Percentiles rank a stretch among this genome's conserved stretches.
Evolutionary conservation across 2,888 invertebrate genomes (phyloP).

Genomic region (Lamproptera curius): DNA sequence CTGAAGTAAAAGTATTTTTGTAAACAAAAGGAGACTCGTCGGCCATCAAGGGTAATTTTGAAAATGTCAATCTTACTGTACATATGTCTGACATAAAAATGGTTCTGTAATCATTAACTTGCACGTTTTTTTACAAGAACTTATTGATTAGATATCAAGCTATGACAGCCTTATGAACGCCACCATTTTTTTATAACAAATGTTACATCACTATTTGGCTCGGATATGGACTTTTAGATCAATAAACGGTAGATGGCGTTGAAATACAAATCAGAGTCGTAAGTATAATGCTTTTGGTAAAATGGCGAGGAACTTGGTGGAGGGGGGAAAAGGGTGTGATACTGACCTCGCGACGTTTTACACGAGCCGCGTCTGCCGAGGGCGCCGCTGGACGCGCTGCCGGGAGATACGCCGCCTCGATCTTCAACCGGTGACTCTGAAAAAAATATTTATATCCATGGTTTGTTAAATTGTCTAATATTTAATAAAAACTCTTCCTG

Average conservation of each 20-base stretch:
- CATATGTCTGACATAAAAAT: no score
- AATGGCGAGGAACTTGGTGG: neutral
- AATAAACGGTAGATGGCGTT: neutral
- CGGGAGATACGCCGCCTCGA: conserved; percentile 85
- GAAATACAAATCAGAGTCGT: neutral
- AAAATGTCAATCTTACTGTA: no score
- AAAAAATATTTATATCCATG: no score
- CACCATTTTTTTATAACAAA: no score
- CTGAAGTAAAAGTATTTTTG: neutral
- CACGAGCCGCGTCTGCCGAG: conserved; percentile 91
- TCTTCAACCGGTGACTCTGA: conserved; percentile 86
- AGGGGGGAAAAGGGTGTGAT: conserved; percentile 3
- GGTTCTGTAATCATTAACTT: no score
- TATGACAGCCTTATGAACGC: no score
- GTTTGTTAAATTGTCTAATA: no score
- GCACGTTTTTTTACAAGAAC: neutral
- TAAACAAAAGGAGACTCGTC: neutral
- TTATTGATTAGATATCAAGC: neutral
- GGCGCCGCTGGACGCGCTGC: conserved; percentile 81
- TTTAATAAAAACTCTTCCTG: no score
- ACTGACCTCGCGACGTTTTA: conserved; percentile 91
- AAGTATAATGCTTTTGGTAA: neutral
- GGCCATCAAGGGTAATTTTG: no score
- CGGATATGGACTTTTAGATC: no score
- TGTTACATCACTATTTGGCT: no score